Evolutionary conservation across 2,888 invertebrate genomes (phyloP), one percentile per base, ranked within the genome.

Genomic region (Dascillus cervinus): DNA sequence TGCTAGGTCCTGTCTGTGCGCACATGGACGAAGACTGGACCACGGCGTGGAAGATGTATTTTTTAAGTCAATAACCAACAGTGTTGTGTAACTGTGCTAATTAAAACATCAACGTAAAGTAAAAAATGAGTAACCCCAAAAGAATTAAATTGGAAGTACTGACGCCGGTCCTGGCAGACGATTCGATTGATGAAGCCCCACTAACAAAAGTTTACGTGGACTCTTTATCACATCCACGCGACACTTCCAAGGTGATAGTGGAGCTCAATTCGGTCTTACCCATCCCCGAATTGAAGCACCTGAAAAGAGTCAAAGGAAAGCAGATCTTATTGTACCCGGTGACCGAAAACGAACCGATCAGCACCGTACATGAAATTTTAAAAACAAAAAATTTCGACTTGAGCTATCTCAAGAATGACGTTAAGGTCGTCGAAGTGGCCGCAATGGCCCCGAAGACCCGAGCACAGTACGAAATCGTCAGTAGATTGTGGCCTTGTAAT

Each of bases 401-500:
- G 9, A 55, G 59, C 20, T 55, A 70, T 26, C 64, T 81, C 34
- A 55, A 63, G 17, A 69, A 71, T 8, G 64, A 71, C 34, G 67
- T 79, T 3, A 66, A 67, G 46, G 58, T 72, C 3, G 44, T 69
- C 0, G 51, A 68, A 3, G 82, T 89, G 0, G 77, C 86, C 0
- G 57, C 65, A 11, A 49, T 52, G n/a, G 59, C 75, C 4, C 82
- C 87, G 0, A 72, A 71, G 53, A 70, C 84, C 1, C 75, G 75
- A 29, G 64, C 62, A 22, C 90, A 91, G 52, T 81, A 78, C 50
- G 65, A 70, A 1, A 62, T 66, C 42, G 72, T 74, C 3, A 69
- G 70, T 8, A 64, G 67, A 29, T 58, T 73, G 22, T 92, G 92
- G 92, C 82, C 90, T 0, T 76, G 83, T 30, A 87, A 86, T 55